phyloP scores from a whole-genome alignment of 1,140 invertebrate genomes.

The Conus ventricosus region DNA sequence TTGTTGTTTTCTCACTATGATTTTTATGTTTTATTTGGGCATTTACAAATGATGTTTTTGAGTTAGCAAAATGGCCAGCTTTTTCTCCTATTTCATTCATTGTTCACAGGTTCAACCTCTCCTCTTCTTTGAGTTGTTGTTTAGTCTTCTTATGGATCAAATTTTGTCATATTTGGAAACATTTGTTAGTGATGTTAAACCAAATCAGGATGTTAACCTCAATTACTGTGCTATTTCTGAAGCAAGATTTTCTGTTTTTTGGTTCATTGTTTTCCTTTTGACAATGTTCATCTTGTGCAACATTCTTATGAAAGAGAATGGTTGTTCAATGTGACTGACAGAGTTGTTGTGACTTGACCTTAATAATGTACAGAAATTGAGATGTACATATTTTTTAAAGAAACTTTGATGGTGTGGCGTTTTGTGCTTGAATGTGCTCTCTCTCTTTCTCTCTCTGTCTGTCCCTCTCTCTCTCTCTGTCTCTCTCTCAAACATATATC shows the following conservation, averaged over 20 bases:
- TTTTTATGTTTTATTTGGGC: no score
- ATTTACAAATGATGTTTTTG: no score
- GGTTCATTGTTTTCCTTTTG: no score
- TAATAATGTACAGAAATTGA: conserved; percentile 35
- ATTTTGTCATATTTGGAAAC: no score
- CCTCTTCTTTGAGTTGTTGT: no score
- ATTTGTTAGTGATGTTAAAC: neutral
- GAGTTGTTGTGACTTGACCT: neutral
- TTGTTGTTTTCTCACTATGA: no score
- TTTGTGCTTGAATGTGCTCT: neutral
- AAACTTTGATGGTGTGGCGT: neutral
- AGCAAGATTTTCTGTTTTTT: neutral
- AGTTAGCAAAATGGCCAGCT: no score
- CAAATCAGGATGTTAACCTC: neutral
- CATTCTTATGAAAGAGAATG: conserved; percentile 3
- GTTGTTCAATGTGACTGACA: neutral
- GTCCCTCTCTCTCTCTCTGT: neutral
- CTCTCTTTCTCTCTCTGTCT: conserved; percentile 1
- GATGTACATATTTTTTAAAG: conserved; percentile 41
- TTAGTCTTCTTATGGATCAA: no score
- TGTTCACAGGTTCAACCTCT: no score
- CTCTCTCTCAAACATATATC: no score
- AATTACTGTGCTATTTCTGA: neutral
- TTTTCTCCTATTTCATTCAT: no score
- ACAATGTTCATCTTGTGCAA: neutral